Evolutionary conservation across 2,797 vertebrate species (phyloP), one percentile per base, ranked within the genome.

Genomic region (Huso huso): DNA sequence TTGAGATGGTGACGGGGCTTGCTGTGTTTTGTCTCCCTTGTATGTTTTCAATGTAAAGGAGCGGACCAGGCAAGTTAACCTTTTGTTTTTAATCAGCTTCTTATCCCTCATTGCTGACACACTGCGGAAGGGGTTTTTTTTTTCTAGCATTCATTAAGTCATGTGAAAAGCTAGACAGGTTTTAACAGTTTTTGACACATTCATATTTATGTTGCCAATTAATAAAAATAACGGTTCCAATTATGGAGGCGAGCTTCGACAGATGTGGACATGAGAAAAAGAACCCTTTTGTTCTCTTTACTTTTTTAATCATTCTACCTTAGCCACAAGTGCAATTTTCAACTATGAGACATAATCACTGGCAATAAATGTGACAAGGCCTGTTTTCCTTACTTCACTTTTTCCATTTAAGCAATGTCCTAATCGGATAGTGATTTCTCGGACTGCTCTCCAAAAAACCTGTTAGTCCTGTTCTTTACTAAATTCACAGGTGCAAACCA

Each of bases 221-320:
- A 10, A 79, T 83, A 82, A 79, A 82, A 85, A 83, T 84, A 80
- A 74, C 79, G 74, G 72, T 76, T 73, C 70, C 69, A 76, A 70
- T 66, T 70, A 74, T 62, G 50, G 76, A 77, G 73, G 72, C 74
- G 71, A 65, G 69, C 74, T 66, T 59, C 69, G 52, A 57, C 51
- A 57, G 52, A 55, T 8, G 52, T 55, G n/a, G n/a, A 61, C 51
- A 62, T 62, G 8, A 58, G 59, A 51, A 68, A 50, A 49, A 15
- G 11, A 23, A 18, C n/a, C 4, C 55, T 18, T 55, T 65, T 75
- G 75, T 75, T 73, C 64, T 7, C 52, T 58, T 51, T 57, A 6
- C 11, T 66, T 18, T 18, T 65, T 55, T 9, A 48, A 12, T 66
- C 52, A 58, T 11, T 11, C 48, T 15, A 23, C 18, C 18, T 48